Percentiles rank a stretch among this genome's conserved stretches.
Conservation (phyloP, 2,113 vertebrate species). For the Spheniscus mendiculus region DNA sequence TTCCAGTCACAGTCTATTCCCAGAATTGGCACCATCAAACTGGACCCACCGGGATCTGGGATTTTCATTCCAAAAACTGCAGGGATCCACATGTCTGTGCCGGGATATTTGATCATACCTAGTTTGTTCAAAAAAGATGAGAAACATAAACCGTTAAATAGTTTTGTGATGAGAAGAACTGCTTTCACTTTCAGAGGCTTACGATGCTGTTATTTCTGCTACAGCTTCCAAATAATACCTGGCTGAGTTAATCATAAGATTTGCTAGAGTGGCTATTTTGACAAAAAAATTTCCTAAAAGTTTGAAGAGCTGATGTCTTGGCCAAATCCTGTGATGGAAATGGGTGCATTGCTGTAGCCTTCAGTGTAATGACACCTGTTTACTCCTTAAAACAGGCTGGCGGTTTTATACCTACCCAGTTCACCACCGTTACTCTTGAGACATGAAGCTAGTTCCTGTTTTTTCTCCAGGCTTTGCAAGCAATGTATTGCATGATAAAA, state of each 20-base stretch:
- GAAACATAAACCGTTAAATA: background rate
- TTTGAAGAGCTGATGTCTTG: background rate
- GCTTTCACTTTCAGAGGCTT: background rate
- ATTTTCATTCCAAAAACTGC: conserved; percentile 88
- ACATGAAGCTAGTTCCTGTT: conserved; percentile 60
- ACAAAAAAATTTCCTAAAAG: background rate
- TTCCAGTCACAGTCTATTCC: conserved; percentile 77
- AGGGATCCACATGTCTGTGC: conserved; percentile 75
- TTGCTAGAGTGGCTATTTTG: background rate
- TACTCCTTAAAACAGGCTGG: background rate
- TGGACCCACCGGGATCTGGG: conserved; percentile 85
- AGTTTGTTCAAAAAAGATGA: background rate
- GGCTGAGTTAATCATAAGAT: background rate
- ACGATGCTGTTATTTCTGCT: background rate
- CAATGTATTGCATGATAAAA: conserved; percentile 76
- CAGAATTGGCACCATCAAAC: conserved; percentile 84
- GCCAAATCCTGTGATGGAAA: background rate
- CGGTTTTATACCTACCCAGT: conserved; percentile 66
- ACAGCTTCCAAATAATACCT: background rate
- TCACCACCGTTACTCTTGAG: conserved; percentile 73
- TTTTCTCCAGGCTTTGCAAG: conserved; percentile 71
- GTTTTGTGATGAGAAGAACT: background rate
- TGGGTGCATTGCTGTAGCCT: background rate
- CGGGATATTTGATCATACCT: conserved; percentile 81
- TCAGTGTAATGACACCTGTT: background rate